These are phyloP conservation scores for Tiliacea aurago DNA, from an alignment of 2,888 invertebrate genomes.

Conservation along the genomic window DNA sequence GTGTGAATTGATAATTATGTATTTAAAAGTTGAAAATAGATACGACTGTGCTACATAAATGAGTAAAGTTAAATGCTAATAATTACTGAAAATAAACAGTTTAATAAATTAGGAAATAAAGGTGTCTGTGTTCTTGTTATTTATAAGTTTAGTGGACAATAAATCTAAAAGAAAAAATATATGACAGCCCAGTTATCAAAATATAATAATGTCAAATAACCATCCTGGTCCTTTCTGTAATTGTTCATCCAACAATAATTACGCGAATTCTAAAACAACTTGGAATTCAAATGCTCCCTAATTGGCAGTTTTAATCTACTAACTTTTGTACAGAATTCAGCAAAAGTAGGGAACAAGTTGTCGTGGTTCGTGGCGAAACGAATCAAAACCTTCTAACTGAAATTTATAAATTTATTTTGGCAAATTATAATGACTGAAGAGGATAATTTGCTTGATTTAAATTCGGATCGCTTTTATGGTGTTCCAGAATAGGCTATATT, in stretches of 20 bases:
- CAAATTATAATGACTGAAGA: constrained; percentile 81
- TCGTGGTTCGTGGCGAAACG: constrained; percentile 86
- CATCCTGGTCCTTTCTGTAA: constrained; percentile 79
- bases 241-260: constrained; percentile 89
- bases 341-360: constrained; percentile 88
- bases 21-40: background rate
- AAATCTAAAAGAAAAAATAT: constrained; percentile 16
- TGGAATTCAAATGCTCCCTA: constrained; percentile 89
- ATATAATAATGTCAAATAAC: constrained; percentile 80
- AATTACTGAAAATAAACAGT: background rate
- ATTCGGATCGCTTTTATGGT: constrained; percentile 75
- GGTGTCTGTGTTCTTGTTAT: background rate
- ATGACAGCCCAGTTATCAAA: constrained; percentile 57
- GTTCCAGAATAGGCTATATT: constrained; percentile 68
- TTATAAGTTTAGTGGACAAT: background rate
- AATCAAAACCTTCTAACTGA: constrained; percentile 86
- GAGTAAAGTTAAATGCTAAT: background rate
- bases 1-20: background rate
- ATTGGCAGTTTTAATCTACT: constrained; percentile 90
- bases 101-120: background rate
- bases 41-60: background rate
- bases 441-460: constrained; percentile 81
- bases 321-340: constrained; percentile 89
- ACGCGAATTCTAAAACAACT: constrained; percentile 89
- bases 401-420: constrained; percentile 86